phyloP scores from a whole-genome alignment of 2,113 vertebrate genomes.

The Rhea pennata region DNA sequence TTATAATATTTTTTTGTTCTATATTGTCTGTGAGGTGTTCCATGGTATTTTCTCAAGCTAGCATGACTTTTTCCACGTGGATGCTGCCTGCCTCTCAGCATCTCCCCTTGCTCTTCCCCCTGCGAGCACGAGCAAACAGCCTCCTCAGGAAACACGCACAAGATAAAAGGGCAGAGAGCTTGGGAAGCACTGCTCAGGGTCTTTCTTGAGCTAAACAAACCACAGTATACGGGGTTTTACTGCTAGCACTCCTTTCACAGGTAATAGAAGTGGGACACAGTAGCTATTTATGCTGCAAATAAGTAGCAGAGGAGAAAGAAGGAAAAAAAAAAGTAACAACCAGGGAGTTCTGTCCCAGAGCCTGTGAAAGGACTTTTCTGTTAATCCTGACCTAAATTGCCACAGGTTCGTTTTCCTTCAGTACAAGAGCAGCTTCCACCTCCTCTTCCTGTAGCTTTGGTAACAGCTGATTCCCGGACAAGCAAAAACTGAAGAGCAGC shows the following conservation, averaged over 20 bases:
- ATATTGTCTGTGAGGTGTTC: constrained; percentile 52
- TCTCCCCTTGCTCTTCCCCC: background rate
- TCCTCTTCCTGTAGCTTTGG: background rate
- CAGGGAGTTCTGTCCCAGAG: background rate
- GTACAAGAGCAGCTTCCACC: background rate
- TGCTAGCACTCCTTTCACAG: background rate
- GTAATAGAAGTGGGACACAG: background rate
- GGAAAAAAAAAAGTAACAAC: background rate
- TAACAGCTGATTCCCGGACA: background rate
- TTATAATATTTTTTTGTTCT: constrained; percentile 66
- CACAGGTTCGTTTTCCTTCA: background rate
- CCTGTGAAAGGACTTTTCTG: background rate
- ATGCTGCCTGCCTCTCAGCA: background rate
- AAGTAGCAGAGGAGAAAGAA: background rate
- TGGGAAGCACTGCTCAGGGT: rapidly evolving
- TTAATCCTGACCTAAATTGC: background rate
- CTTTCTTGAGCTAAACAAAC: rapidly evolving
- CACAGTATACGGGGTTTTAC: rapidly evolving
- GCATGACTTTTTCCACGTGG: constrained; percentile 52
- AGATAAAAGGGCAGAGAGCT: background rate
- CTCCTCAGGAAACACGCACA: background rate
- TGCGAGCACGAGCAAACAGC: background rate
- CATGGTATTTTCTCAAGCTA: constrained; percentile 30
- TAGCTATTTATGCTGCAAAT: background rate
- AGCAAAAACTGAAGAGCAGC: background rate